These are phyloP conservation scores for Arizona elegans DNA, from an alignment of 2,113 vertebrate genomes.

Conservation along the genomic window DNA sequence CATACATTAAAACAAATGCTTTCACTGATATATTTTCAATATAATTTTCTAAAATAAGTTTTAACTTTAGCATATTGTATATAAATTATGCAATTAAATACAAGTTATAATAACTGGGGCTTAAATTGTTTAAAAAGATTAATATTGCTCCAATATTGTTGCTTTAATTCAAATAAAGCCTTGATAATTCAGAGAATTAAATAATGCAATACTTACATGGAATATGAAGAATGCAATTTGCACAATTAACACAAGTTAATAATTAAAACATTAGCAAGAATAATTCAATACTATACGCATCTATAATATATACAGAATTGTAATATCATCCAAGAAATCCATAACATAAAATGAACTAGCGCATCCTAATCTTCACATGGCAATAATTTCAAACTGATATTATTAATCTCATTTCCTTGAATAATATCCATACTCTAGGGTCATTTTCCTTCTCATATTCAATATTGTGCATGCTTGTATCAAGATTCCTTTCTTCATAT, in stretches of 20 bases:
- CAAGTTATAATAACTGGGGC: conserved; percentile 32
- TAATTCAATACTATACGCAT: conserved; percentile 45
- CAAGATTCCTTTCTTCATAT: conserved; percentile 87
- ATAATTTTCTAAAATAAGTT: conserved; percentile 17
- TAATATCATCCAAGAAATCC: conserved; percentile 54
- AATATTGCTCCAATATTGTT: conserved; percentile 3
- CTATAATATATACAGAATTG: conserved; percentile 45
- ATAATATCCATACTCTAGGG: conserved; percentile 90
- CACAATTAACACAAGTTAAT: conserved; percentile 34
- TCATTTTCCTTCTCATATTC: conserved; percentile 86
- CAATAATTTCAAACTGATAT: conserved; percentile 85
- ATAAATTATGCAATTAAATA: conserved; percentile 31
- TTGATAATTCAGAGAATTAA: conserved; percentile 12
- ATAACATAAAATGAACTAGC: conserved; percentile 79
- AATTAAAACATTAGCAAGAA: conserved; percentile 19
- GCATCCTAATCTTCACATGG: conserved; percentile 85
- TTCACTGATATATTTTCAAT: conserved; percentile 32
- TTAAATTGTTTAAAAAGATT: conserved; percentile 17
- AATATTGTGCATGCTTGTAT: conserved; percentile 78
- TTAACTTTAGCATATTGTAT: conserved; percentile 38
- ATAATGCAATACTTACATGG: not conserved
- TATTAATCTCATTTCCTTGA: conserved; percentile 95
- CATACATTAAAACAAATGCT: not conserved
- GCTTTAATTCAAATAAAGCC: conserved; percentile 34
- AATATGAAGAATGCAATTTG: not conserved